Base-by-base conservation (phyloP, 2,797 vertebrate genomes). In the Danio choprae region DNA sequence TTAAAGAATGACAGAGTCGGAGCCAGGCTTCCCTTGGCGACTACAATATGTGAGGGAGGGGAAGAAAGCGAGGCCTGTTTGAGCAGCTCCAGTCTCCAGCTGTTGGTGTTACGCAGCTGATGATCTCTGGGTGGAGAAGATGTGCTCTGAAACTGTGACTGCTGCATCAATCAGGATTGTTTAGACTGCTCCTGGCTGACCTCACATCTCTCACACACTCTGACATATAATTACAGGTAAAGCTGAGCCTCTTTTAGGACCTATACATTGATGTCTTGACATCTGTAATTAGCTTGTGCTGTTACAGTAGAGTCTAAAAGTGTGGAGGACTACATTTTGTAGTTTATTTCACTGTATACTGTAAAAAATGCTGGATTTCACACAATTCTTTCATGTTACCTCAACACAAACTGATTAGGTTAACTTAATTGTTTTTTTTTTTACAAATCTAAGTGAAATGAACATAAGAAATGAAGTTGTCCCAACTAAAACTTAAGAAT, bases 71-170 rank as follows among this genome's bases (percentile, higher is more conserved):
- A 51, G 63, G 76, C 59, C 79, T 83, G 70, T 73, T 76, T 16
- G 20, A 78, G 56, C 72, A 69, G 44, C 29, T 50, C 36, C 76
- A 56, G 74, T 84, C 83, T 87, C 86, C 83, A 79, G 81, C 84
- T 87, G 89, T 62, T 82, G 20, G 11, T 67, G 58, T 74, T 65
- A 63, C 4, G 36, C 40, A 38, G 71, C 41, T 74, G 41, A 55
- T 50, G 18, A 38, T 64, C 68, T 72, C 44, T 67, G 79, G 65
- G 80, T 22, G 41, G 0, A 22, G 68, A 51, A 65, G 81, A 79
- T 74, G 62, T 75, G 82, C 78, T 85, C 87, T 85, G 76, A 87
- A 84, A 76, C 0, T 20, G 40, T 53, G 62, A 40, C 77, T 70
- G 56, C 3, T 5, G 77, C 59, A 68, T 83, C 51, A 77, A 83